Evolutionary conservation across 2,797 vertebrate species (phyloP).

Genomic region (Heliangelus exortis): DNA sequence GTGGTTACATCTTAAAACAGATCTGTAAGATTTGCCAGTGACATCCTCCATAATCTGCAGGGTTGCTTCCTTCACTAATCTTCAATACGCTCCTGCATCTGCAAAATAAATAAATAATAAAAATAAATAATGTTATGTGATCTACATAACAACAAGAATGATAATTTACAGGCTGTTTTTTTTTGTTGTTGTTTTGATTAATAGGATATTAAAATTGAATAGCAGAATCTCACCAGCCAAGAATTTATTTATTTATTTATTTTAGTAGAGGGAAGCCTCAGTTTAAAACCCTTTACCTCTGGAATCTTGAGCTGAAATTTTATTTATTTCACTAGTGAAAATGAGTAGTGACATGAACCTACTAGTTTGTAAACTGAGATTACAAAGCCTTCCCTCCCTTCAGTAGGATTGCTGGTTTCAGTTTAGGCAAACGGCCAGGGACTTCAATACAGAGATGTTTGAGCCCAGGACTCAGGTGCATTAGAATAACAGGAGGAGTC

Average conservation of each 20-base stretch:
- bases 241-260: not conserved
- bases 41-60: not conserved
- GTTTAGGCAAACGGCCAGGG: not conserved
- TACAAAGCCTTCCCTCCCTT: constrained; percentile 14
- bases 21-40: not conserved
- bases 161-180: not conserved
- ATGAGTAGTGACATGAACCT: not conserved
- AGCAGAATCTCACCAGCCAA: not conserved
- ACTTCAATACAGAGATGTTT: not conserved
- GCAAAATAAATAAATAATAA: not conserved
- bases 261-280: not conserved
- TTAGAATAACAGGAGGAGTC: constrained; percentile 31
- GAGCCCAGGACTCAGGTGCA: constrained; percentile 44
- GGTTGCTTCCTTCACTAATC: not conserved
- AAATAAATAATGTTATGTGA: not conserved
- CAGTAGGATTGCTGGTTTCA: not conserved
- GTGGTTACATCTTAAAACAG: not conserved
- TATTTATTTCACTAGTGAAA: constrained; percentile 31
- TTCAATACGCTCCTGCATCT: not conserved
- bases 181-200: not conserved
- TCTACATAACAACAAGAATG: not conserved
- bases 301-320: constrained; percentile 15
- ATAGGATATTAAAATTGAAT: not conserved
- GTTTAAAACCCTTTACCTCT: constrained; percentile 13
- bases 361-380: not conserved